phyloP scores from a whole-genome alignment of 1,140 invertebrate genomes.

The Drosophila santomea region DNA sequence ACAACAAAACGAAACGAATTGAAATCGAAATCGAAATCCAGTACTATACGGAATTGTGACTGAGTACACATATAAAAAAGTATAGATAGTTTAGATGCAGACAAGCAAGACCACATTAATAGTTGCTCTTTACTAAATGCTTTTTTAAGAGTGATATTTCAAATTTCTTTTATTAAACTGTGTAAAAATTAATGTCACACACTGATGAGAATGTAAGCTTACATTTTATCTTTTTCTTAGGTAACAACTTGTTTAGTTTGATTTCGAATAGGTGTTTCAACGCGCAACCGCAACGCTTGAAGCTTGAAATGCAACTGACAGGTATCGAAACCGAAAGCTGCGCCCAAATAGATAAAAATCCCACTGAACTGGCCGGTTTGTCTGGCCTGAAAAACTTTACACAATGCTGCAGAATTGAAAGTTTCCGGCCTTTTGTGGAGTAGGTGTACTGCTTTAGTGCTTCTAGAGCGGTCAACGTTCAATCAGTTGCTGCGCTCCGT shows the following conservation, averaged over 20 bases:
- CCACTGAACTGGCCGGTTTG: conserved; percentile 51
- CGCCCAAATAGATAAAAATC: conserved; percentile 15
- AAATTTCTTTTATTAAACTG: no score
- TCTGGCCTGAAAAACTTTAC: conserved; percentile 54
- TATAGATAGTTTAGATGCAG: not conserved
- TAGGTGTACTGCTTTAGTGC: conserved; percentile 10
- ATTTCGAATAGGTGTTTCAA: conserved; percentile 6
- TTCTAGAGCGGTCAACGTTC: conserved; percentile 59
- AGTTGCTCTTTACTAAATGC: no score
- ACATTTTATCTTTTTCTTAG: not conserved
- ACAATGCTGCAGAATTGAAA: conserved; percentile 66
- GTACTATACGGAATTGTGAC: conserved; percentile 11
- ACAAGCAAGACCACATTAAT: no score
- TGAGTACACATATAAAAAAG: conserved; percentile 2
- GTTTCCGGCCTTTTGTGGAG: conserved; percentile 73
- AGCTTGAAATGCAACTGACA: conserved; percentile 64
- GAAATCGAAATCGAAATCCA: conserved; percentile 17
- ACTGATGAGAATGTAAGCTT: conserved; percentile 1
- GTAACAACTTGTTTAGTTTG: not conserved
- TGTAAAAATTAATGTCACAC: not conserved
- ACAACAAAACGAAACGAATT: conserved; percentile 14
- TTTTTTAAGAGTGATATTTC: no score
- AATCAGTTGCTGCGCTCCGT: conserved; percentile 30
- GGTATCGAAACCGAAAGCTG: conserved; percentile 43
- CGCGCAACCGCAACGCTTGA: conserved; percentile 32